Conservation (phyloP, 2,888 invertebrate species). For the Scaptomyza cyrtandrae region DNA sequence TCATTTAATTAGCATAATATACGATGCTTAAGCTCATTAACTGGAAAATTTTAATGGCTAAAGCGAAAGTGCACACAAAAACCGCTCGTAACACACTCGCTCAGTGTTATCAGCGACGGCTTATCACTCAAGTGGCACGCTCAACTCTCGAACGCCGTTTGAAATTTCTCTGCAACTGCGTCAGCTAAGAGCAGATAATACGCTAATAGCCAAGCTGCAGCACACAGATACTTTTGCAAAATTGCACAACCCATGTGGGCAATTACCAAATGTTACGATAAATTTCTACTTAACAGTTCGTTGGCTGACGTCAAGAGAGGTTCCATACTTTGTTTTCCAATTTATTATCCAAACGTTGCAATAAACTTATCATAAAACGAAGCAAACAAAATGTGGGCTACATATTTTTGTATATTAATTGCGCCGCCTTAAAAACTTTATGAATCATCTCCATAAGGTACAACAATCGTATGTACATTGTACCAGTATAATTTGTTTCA, state of each 20-base stretch:
- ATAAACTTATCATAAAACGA: constrained; percentile 34
- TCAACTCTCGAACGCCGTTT: constrained; percentile 18
- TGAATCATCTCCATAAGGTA: constrained; percentile 48
- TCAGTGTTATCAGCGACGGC: constrained; percentile 42
- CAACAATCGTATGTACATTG: background rate
- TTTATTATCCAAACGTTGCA: background rate
- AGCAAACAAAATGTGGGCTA: constrained; percentile 25
- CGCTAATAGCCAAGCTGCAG: constrained; percentile 24
- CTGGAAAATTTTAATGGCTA: constrained; percentile 56
- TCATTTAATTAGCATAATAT: constrained; percentile 72
- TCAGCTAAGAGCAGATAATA: constrained; percentile 42
- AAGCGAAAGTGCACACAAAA: constrained; percentile 17
- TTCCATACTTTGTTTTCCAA: background rate
- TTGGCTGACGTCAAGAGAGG: constrained; percentile 32
- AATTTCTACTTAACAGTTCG: constrained; percentile 5
- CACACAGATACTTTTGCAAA: constrained; percentile 1
- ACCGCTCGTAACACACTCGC: constrained; percentile 33
- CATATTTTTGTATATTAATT: constrained; percentile 31
- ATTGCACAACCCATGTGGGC: constrained; percentile 24
- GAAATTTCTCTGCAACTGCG: constrained; percentile 40
- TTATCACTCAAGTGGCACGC: constrained; percentile 64
- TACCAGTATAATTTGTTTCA: background rate
- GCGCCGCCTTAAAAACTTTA: constrained; percentile 13
- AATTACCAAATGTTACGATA: constrained; percentile 21
- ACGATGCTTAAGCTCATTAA: constrained; percentile 66